Percentiles rank a stretch among this genome's conserved stretches.
phyloP scores from a whole-genome alignment of 2,113 vertebrate species.

The Mesoclemmys tuberculata region DNA sequence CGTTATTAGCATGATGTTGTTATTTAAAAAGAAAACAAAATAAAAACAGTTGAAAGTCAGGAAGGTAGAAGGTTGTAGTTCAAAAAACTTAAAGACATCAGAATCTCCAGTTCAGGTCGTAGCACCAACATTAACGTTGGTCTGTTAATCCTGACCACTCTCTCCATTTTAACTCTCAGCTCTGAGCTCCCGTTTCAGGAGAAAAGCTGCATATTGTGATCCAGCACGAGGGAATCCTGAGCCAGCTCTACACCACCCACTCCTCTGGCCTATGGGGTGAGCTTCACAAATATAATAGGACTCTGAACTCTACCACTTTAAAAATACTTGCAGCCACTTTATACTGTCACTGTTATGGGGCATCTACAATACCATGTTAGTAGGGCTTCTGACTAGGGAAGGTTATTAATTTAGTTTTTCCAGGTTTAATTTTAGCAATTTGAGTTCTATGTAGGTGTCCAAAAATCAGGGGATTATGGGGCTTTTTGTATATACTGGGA shows the following conservation, averaged over 20 bases:
- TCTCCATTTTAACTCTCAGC: neutral
- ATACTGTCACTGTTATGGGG: neutral
- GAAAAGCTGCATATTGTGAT: neutral
- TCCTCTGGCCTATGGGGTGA: fast-evolving
- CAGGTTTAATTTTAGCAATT: neutral
- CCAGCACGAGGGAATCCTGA: neutral
- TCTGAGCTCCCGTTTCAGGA: neutral
- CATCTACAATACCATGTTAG: fast-evolving
- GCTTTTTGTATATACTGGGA: neutral
- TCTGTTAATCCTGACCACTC: neutral
- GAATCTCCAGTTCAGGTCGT: neutral
- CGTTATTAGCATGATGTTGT: too few species aligned
- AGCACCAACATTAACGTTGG: neutral
- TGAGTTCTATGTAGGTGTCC: neutral
- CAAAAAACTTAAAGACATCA: fast-evolving
- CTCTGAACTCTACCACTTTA: neutral
- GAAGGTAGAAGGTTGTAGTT: neutral
- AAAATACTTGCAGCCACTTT: neutral
- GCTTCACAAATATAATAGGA: fast-evolving
- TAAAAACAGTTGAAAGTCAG: neutral
- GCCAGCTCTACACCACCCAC: neutral
- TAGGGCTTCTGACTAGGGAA: neutral
- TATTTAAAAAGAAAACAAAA: neutral
- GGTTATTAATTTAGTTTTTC: neutral
- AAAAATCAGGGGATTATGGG: neutral